Conservation (phyloP, 2,113 vertebrate genomes). For the Pandion haliaetus region DNA sequence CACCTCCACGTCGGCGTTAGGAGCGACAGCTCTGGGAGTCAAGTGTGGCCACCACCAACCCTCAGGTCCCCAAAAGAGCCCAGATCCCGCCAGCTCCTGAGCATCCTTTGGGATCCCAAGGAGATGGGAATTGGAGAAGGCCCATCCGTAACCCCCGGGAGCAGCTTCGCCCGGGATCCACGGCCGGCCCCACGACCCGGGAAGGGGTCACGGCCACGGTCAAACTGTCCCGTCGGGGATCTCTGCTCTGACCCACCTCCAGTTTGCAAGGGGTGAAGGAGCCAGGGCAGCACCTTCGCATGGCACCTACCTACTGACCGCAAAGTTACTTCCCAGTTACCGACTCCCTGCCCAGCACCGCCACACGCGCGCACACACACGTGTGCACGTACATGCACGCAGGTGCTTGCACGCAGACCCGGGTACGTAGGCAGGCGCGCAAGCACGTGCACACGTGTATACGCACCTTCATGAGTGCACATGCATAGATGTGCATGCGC, state of each 20-base stretch:
- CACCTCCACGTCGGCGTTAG: background rate
- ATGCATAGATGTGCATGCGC: too few species aligned
- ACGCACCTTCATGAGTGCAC: too few species aligned
- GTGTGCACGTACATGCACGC: too few species aligned
- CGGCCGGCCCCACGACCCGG: background rate
- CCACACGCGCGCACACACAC: background rate
- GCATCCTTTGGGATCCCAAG: background rate
- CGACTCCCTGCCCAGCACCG: background rate
- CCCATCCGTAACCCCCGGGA: fast-evolving
- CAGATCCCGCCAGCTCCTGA: background rate
- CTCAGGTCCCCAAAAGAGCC: background rate
- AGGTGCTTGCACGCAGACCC: too few species aligned
- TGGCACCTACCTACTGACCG: background rate
- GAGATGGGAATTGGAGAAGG: background rate
- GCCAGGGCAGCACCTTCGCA: background rate
- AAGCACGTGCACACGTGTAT: too few species aligned
- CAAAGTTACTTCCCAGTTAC: background rate
- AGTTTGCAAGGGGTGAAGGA: background rate
- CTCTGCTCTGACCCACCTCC: background rate
- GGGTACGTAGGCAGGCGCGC: too few species aligned
- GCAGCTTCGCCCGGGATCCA: background rate
- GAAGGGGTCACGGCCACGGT: background rate
- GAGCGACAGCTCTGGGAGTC: background rate
- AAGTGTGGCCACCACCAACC: background rate
- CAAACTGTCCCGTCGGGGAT: too few species aligned